Percentiles rank a stretch among this genome's conserved stretches.
These are phyloP conservation scores for Saguinus imperator DNA, from an alignment of 2,113 vertebrate genomes.

Conservation along the genomic window DNA sequence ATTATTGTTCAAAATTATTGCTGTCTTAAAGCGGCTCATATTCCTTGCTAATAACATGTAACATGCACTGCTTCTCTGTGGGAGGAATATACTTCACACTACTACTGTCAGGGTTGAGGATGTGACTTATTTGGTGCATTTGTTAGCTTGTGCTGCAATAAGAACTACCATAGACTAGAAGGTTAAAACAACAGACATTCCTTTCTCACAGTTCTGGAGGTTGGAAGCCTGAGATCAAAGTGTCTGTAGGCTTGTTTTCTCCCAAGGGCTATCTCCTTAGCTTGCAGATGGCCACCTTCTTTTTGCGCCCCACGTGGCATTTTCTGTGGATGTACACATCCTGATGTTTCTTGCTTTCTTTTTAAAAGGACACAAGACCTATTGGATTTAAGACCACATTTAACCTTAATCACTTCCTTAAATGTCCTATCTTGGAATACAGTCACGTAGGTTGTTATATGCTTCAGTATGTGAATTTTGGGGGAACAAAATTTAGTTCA, in stretches of 20 bases:
- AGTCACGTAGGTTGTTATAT: neutral
- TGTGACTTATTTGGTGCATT: neutral
- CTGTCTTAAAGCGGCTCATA: neutral
- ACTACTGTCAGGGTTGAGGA: neutral
- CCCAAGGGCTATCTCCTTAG: neutral
- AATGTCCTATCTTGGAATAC: neutral
- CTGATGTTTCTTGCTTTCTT: neutral
- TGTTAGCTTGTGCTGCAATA: neutral
- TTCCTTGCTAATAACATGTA: neutral
- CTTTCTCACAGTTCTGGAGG: neutral
- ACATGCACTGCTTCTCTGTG: neutral
- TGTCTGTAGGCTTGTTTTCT: neutral
- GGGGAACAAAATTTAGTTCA: neutral
- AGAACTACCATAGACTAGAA: neutral
- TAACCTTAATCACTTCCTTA: neutral
- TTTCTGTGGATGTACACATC: neutral
- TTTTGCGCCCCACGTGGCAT: fast-evolving
- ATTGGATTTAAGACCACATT: neutral
- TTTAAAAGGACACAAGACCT: neutral
- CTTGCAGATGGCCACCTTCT: neutral
- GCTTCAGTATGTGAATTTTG: neutral
- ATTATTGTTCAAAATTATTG: neutral
- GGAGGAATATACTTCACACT: neutral
- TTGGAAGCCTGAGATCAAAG: neutral
- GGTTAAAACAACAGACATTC: neutral